Percentiles rank a stretch among this genome's conserved stretches.
These are phyloP conservation scores for Drosophila heteroneura DNA, from an alignment of 2,888 invertebrate species.

Conservation along the genomic window DNA sequence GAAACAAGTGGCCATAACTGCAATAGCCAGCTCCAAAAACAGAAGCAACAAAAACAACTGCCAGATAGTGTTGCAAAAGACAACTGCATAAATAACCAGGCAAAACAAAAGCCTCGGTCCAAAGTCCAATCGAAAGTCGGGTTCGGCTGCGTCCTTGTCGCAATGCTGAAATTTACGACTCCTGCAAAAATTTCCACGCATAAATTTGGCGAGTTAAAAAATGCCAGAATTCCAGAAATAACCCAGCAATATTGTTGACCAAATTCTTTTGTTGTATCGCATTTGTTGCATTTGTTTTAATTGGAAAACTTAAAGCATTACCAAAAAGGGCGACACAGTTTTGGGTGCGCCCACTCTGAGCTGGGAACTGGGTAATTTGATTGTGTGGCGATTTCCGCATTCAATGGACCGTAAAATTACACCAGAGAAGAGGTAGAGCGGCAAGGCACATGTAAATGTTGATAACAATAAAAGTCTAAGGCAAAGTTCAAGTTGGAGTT, in stretches of 20 bases:
- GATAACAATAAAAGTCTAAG: constrained; percentile 46
- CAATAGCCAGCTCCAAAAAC: constrained; percentile 22
- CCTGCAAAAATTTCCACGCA: constrained; percentile 40
- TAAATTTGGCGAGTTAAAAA: constrained; percentile 50
- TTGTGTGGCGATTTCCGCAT: constrained; percentile 69
- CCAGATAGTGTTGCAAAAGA: constrained; percentile 55
- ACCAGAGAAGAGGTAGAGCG: constrained; percentile 16
- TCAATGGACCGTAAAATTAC: constrained; percentile 76
- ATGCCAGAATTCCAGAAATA: constrained; percentile 43
- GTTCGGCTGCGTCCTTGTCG: constrained; percentile 33
- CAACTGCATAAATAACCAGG: constrained; percentile 70
- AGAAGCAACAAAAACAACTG: constrained; percentile 27
- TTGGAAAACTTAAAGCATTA: constrained; percentile 66
- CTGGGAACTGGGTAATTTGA: constrained; percentile 49
- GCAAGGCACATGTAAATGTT: constrained; percentile 62
- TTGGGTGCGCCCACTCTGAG: constrained; percentile 3
- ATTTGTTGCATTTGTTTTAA: constrained; percentile 55
- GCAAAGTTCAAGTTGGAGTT: constrained; percentile 42
- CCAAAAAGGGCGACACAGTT: constrained; percentile 48
- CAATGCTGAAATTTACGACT: constrained; percentile 57
- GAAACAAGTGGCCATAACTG: constrained; percentile 61
- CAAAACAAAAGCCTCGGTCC: constrained; percentile 48
- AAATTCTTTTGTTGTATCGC: constrained; percentile 47
- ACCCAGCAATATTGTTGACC: constrained; percentile 31
- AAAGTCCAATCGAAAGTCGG: constrained; percentile 65